phyloP scores from a whole-genome alignment of 2,113 vertebrate species.

The Corythoichthys haematopterus region DNA sequence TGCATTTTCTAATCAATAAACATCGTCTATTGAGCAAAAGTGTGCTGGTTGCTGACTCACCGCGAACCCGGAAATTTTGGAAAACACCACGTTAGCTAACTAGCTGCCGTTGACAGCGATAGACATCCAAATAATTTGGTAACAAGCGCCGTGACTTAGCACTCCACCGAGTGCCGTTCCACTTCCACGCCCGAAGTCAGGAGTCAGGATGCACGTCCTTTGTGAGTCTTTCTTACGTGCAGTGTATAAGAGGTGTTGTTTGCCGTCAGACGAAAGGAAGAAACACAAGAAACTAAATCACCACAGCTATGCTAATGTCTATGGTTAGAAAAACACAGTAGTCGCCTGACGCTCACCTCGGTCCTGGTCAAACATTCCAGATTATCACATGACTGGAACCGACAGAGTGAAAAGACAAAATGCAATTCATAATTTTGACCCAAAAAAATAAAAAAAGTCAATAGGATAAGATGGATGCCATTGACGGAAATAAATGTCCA shows the following conservation, averaged over 20 bases:
- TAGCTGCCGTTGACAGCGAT: too few species aligned
- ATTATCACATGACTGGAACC: slow-evolving; percentile 61
- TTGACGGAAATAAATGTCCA: neutral
- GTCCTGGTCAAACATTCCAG: slow-evolving; percentile 52
- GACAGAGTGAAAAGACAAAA: slow-evolving; percentile 32
- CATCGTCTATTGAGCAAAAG: too few species aligned
- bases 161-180: too few species aligned
- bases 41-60: too few species aligned
- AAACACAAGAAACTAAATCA: neutral
- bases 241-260: neutral
- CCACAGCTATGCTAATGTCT: neutral
- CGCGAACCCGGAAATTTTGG: too few species aligned
- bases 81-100: too few species aligned
- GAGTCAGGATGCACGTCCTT: too few species aligned
- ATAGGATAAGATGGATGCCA: neutral
- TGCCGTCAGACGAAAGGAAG: neutral
- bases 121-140: too few species aligned
- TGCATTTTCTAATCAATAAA: too few species aligned
- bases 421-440: slow-evolving; percentile 5
- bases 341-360: slow-evolving; percentile 55
- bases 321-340: neutral
- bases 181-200: too few species aligned
- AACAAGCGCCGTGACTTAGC: too few species aligned
- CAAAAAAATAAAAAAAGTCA: neutral
- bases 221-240: too few species aligned